Evolutionary conservation across 2,888 invertebrate species (phyloP), one percentile per base, ranked within the genome.

Genomic region (Pomacea canaliculata): DNA sequence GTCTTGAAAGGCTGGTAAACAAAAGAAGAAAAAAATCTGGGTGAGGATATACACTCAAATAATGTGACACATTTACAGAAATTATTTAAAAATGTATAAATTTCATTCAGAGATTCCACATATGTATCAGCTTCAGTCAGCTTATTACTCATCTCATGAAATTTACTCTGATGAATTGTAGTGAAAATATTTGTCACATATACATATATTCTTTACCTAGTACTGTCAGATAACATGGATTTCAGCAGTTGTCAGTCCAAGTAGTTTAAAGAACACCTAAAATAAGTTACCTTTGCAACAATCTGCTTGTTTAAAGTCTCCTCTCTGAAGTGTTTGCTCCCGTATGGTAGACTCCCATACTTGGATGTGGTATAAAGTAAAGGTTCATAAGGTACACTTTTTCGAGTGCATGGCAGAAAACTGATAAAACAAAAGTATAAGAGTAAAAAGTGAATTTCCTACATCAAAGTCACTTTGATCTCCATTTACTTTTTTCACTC

Each of bases 1-100:
- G 89, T 85, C 81, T 89, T 87, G 85, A 90, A 90, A 75, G 83
- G 82, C 90, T 91, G 87, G 76, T 86, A 85, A 73, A 73, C 77
- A 71, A 80, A 69, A 76, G 69, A 71, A 23, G n/a, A 69, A 72
- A 65, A 60, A 48, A 70, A 59, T 37, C 37, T 37, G 3, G 5
- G 37, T 37, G 37, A 37, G 37, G 37, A 37, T 37, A 5, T 37
- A 37, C 37, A 37, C n/a, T 23, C 27, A 56, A 16, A 70, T 12
- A 49, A 48, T 3, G 4, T 48, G n/a, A 46, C n/a, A 19, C n/a
- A 70, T 23, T 9, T 7, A 49, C 49, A 49, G 49, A n/a, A 59
- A 48, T 56, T 2, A 56, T n/a, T 13, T 27, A 56, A 51, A 56
- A 19, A 70, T 1, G 7, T 23, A 37, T 37, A 5, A 37, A 37